Evolutionary conservation across 1,140 invertebrate genomes (phyloP), one percentile per base, ranked within the genome.

Genomic region (Drosophila rhopaloa): DNA sequence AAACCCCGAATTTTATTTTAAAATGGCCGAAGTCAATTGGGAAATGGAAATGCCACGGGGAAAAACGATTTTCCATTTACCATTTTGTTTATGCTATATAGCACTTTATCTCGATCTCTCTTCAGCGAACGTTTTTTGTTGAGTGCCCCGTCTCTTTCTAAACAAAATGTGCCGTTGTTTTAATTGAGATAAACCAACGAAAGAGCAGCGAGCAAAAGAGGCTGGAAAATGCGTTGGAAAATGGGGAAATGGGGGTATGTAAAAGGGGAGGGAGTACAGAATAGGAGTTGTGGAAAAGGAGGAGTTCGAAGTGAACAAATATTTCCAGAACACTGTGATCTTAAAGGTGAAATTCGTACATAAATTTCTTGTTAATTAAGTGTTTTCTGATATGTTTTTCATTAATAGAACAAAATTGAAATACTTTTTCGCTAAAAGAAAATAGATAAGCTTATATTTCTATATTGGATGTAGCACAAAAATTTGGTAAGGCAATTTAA

Each of bases 161-260:
- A 86, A 88, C 79, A 82, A 61, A 79, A 61, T 82, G 51, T 79
- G 84, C 74, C 79, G 57, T 65, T 67, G 54, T 24, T 65, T 79
- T 79, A 76, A 83, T 86, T 88, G 67, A 68, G 72, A 82, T 73
- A 72, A 73, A 66, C 83, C 79, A 83, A 83, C 76, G 79, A 88
- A 88, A 79, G 82, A 85, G 75, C 48, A 41, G 38, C 59, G 10
- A 24, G 13, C 11, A 55, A 38, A 41, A 29, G 6, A 32, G 47
- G n/a, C 38, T 40, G 37, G 53, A 35, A 51, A 38, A 32, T 9
- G 54, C 24, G 19, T n/a, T 40, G 37, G n/a, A 51, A 44, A 58
- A 56, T 19, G 55, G 46, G 35, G 37, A 14, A 40, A 40, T 4
- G 9, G 29, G 40, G 24, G 11, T 46, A 27, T 32, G 10, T 13